These are phyloP conservation scores for Teleopsis dalmanni DNA, from an alignment of 1,140 invertebrate genomes.

Conservation along the genomic window DNA sequence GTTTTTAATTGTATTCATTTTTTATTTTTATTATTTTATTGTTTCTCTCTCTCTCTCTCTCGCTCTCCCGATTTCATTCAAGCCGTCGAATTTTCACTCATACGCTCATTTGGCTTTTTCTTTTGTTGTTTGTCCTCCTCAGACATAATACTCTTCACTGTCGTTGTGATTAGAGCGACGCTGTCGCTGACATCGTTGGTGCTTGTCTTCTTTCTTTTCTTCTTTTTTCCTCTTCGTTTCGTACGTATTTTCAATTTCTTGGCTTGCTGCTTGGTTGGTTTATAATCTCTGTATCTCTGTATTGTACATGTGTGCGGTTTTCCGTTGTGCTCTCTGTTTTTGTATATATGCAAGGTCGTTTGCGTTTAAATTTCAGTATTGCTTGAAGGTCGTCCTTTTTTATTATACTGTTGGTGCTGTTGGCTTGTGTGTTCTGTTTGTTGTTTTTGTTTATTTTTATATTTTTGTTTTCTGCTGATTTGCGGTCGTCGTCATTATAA, in stretches of 20 bases:
- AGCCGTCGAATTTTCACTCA: neutral
- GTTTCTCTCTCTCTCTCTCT: neutral
- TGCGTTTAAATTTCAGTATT: conserved; percentile 45
- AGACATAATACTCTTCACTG: no score
- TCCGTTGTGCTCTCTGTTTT: conserved; percentile 23
- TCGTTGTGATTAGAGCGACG: no score
- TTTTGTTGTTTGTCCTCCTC: no score
- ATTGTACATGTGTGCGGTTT: conserved; percentile 10
- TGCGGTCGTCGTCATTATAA: neutral
- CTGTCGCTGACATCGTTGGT: no score
- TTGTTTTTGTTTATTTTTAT: neutral
- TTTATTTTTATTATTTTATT: neutral
- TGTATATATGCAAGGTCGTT: conserved; percentile 43
- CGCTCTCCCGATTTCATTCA: neutral
- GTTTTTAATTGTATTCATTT: neutral
- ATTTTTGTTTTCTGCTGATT: neutral
- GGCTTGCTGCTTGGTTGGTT: conserved; percentile 1
- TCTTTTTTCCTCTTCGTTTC: conserved; percentile 3
- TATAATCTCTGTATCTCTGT: neutral
- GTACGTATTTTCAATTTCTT: conserved; percentile 3
- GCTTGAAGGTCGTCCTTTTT: conserved; percentile 45
- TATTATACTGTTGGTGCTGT: no score
- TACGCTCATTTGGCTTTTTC: no score
- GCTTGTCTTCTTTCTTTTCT: neutral
- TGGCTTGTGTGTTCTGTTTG: no score